Percentiles rank a stretch among this genome's conserved stretches.
Evolutionary conservation across 2,113 vertebrate species (phyloP).

Genomic region (Thalassoma bifasciatum): DNA sequence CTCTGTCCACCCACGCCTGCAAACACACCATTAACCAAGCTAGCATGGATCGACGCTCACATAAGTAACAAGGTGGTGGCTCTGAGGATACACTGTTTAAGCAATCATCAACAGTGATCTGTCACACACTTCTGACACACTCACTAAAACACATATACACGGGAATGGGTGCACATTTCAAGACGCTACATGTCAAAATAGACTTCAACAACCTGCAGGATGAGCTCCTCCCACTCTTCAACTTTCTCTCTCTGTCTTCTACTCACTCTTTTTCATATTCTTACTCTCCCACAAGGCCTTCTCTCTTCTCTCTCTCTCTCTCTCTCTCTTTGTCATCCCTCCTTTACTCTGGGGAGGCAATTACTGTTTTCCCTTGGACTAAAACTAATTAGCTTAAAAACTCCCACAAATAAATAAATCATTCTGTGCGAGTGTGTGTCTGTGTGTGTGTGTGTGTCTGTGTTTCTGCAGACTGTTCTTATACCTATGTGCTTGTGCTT

Average conservation of each 20-base stretch:
- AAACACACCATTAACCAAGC: constrained; percentile 52
- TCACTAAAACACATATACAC: constrained; percentile 14
- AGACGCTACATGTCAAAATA: constrained; percentile 28
- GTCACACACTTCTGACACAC: constrained; percentile 32
- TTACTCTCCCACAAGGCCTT: constrained; percentile 43
- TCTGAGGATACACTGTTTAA: constrained; percentile 11
- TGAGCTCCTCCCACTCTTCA: constrained; percentile 31
- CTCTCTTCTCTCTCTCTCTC: constrained; percentile 25
- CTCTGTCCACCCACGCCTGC: constrained; percentile 29
- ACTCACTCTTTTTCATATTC: constrained; percentile 19
- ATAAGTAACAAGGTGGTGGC: constrained; percentile 18
- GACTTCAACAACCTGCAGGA: constrained; percentile 4
- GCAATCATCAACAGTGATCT: constrained; percentile 28
- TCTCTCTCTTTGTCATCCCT: constrained; percentile 69
- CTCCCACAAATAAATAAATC: constrained; percentile 83
- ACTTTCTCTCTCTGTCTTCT: constrained; percentile 47
- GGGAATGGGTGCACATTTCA: neutral
- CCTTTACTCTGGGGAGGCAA: constrained; percentile 82
- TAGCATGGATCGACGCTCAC: neutral
- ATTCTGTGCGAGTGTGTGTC: constrained; percentile 36
- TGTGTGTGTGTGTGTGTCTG: constrained; percentile 20
- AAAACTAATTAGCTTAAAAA: constrained; percentile 85
- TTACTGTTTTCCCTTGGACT: constrained; percentile 83
- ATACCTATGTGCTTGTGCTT: constrained; percentile 38
- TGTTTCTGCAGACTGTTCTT: constrained; percentile 37